Evolutionary conservation across 2,113 vertebrate species (phyloP), one percentile per base, ranked within the genome.

Genomic region (Periophthalmodon schlosseri): DNA sequence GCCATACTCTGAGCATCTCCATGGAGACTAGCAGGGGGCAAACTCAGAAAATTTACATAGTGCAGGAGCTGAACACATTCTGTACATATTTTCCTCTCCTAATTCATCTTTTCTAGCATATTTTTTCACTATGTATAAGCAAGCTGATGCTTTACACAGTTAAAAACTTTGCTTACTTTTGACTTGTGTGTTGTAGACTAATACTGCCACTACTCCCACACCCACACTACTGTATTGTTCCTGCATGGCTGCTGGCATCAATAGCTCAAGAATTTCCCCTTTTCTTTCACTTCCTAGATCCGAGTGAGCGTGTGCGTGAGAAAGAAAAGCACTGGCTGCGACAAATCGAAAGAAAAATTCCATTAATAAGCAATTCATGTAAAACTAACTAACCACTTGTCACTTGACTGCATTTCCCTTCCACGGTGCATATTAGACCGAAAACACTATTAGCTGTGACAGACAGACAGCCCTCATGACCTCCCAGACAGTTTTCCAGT

Each of bases 171-270:
- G 13, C 9, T 24, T 60, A 44, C 72, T 64, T 52, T 3, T 73
- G 34, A 16, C 67, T 67, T 28, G 28, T 36, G 33, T 44, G 11
- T 0, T 67, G 73, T 65, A 80, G 85, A 52, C 68, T 49, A 72
- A 72, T 70, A 69, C 75, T 67, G 60, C 60, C 69, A 67, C 70
- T 61, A 4, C 36, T 73, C 71, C 68, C 84, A 69, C 81, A 33
- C 86, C 69, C 75, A 34, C 61, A 70, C 84, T 74, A 84, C 91
- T 91, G 89, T 92, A 85, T 92, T 91, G 89, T 92, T 79, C 70
- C 74, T 5, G 52, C 74, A 64, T 10, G 28, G 72, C 49, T 6
- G 24, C 67, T 75, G 69, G 83, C 81, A 83, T 76, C 85, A 76
- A 84, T 82, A 80, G 79, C 72, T 21, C 73, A 88, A 92, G 87